phyloP scores from a whole-genome alignment of 2,113 vertebrate genomes.

The Numenius arquata region DNA sequence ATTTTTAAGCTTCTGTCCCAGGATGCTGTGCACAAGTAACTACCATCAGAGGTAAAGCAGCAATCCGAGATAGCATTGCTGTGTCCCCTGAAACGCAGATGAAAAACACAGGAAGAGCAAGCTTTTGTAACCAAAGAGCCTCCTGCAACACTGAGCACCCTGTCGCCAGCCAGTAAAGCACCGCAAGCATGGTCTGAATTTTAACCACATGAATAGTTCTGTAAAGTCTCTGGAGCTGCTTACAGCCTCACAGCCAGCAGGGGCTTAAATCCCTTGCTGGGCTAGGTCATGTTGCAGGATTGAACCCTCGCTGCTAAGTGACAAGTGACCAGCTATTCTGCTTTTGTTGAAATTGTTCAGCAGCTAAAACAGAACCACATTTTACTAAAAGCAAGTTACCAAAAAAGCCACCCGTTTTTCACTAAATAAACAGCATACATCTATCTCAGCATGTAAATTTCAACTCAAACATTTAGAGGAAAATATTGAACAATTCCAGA shows the following conservation, averaged over 20 bases:
- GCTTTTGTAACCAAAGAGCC: background rate
- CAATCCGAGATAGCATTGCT: constrained; percentile 75
- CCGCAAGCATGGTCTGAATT: background rate
- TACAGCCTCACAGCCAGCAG: background rate
- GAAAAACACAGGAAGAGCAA: background rate
- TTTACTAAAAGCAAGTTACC: background rate
- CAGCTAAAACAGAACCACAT: background rate
- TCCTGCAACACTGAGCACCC: background rate
- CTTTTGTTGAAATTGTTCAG: background rate
- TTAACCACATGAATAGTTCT: background rate
- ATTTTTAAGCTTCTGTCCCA: constrained; percentile 81
- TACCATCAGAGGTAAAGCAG: constrained; percentile 76
- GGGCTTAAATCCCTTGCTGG: background rate
- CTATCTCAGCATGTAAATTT: background rate
- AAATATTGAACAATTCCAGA: background rate
- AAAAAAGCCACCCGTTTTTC: background rate
- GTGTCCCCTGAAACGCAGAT: constrained; percentile 70
- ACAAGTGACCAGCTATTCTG: background rate
- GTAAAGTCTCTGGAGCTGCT: background rate
- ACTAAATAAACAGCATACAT: background rate
- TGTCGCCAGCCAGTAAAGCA: background rate
- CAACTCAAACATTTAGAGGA: background rate
- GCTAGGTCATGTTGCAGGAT: background rate
- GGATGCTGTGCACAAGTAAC: constrained; percentile 77
- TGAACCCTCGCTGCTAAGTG: background rate